Evolutionary conservation across 1,140 invertebrate species (phyloP).

Genomic region (Drosophila nikananu): DNA sequence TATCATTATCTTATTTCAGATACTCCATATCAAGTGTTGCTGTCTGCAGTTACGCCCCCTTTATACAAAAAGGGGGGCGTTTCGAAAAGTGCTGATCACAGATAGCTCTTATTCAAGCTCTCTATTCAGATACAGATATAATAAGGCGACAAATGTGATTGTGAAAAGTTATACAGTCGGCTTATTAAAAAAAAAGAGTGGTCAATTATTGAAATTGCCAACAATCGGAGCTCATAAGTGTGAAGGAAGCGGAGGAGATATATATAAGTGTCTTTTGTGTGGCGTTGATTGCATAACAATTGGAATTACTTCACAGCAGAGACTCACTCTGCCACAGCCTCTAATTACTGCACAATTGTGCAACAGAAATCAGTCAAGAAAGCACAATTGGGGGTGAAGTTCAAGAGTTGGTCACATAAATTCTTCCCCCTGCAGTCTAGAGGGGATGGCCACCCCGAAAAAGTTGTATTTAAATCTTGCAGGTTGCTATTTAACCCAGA

Average conservation of each 20-base stretch:
- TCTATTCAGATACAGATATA: slow-evolving; percentile 15
- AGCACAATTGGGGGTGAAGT: slow-evolving; percentile 30
- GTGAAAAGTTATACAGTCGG: slow-evolving; percentile 27
- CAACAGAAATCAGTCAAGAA: slow-evolving; percentile 3
- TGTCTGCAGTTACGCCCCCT: slow-evolving; percentile 31
- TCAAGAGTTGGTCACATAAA: slow-evolving; percentile 29
- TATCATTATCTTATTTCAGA: slow-evolving; percentile 16
- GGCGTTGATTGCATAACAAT: slow-evolving; percentile 46
- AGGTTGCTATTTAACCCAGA: slow-evolving; percentile 33
- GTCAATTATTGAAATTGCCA: slow-evolving; percentile 52
- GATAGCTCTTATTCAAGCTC: slow-evolving; percentile 29
- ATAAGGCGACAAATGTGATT: slow-evolving; percentile 45
- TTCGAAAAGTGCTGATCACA: slow-evolving; percentile 35
- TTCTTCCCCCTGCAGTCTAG: not conserved
- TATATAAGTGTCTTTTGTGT: slow-evolving; percentile 29
- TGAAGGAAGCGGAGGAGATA: slow-evolving; percentile 24
- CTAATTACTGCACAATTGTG: slow-evolving; percentile 50
- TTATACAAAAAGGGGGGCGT: slow-evolving; percentile 27
- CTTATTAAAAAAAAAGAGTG: slow-evolving; percentile 47
- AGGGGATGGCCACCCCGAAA: not conserved
- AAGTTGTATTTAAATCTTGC: slow-evolving; percentile 26
- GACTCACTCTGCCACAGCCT: slow-evolving; percentile 15
- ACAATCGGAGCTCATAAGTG: slow-evolving; percentile 32
- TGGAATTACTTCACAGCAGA: slow-evolving; percentile 45
- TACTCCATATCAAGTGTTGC: slow-evolving; percentile 13